phyloP scores from a whole-genome alignment of 30 jellyfish, hydroid and myxozoan species.

The Hydra vulgaris region DNA sequence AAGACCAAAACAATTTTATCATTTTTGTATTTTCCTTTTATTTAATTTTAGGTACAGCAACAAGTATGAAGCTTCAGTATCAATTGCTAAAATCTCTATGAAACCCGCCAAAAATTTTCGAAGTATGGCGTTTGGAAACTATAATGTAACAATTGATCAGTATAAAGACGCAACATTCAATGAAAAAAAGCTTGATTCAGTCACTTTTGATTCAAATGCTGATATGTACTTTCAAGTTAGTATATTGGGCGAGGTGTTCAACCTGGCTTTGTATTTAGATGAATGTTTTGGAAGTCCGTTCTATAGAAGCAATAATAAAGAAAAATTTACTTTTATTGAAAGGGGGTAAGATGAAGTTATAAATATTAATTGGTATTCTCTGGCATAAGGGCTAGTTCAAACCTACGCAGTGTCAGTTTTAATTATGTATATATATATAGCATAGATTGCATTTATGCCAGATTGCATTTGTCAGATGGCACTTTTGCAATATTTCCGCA shows the following conservation, averaged over 20 bases:
- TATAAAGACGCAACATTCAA: background rate
- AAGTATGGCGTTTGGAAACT: background rate
- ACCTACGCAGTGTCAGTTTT: too few relatives aligned
- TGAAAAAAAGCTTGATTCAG: too few relatives aligned
- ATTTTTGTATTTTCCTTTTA: background rate
- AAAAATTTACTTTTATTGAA: conserved; percentile 3
- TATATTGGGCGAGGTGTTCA: background rate
- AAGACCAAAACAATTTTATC: too few relatives aligned
- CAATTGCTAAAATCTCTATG: background rate
- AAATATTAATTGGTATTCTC: too few relatives aligned
- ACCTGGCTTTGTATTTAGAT: conserved; percentile 1
- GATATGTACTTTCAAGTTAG: conserved; percentile 18
- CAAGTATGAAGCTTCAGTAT: background rate
- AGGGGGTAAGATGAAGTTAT: conserved; percentile 7
- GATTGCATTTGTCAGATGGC: too few relatives aligned
- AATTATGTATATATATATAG: too few relatives aligned
- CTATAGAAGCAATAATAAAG: background rate
- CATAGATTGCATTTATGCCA: too few relatives aligned
- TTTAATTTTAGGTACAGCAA: background rate
- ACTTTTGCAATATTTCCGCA: too few relatives aligned
- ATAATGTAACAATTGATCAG: background rate
- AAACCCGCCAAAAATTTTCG: background rate
- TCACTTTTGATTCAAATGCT: background rate
- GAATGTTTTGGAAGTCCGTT: conserved; percentile 17
- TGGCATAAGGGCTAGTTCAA: too few relatives aligned